Evolutionary conservation across 2,113 vertebrate species (phyloP).

Genomic region (Hippopotamus amphibius): DNA sequence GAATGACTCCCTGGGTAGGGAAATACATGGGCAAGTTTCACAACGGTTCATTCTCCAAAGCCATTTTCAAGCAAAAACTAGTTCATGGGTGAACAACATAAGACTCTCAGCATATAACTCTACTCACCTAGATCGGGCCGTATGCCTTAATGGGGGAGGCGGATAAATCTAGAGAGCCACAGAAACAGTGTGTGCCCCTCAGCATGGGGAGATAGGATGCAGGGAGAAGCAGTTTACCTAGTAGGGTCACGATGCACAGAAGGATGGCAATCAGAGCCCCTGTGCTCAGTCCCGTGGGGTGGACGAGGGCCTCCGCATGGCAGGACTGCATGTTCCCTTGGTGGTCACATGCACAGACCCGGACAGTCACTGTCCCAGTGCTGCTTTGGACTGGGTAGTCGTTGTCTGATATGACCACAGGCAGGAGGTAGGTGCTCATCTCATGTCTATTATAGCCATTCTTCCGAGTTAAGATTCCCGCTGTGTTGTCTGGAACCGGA

Average conservation of each 20-base stretch:
- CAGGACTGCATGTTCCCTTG: slow-evolving; percentile 97
- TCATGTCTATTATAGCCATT: slow-evolving; percentile 94
- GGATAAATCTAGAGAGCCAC: slow-evolving; percentile 76
- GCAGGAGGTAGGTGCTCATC: slow-evolving; percentile 93
- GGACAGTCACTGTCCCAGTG: slow-evolving; percentile 95
- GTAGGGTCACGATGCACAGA: slow-evolving; percentile 95
- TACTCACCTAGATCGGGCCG: slow-evolving; percentile 76
- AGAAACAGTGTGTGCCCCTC: slow-evolving; percentile 71
- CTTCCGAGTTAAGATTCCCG: slow-evolving; percentile 93
- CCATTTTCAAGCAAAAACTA: slow-evolving; percentile 56
- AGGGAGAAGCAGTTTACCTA: slow-evolving; percentile 90
- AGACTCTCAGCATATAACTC: slow-evolving; percentile 64
- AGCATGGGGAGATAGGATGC: slow-evolving; percentile 72
- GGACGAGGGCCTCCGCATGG: slow-evolving; percentile 93
- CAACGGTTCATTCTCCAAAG: slow-evolving; percentile 57
- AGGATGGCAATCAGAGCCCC: slow-evolving; percentile 97
- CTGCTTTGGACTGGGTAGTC: slow-evolving; percentile 95
- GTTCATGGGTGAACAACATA: slow-evolving; percentile 53
- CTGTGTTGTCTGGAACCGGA: slow-evolving; percentile 94
- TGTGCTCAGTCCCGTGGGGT: slow-evolving; percentile 96
- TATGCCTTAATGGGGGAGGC: slow-evolving; percentile 76
- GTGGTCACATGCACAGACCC: slow-evolving; percentile 96
- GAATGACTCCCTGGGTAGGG: background rate
- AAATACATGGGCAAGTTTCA: slow-evolving; percentile 39
- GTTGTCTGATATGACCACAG: slow-evolving; percentile 95